Evolutionary conservation across 1,140 invertebrate species (phyloP).

Genomic region (Coelopa frigida): DNA sequence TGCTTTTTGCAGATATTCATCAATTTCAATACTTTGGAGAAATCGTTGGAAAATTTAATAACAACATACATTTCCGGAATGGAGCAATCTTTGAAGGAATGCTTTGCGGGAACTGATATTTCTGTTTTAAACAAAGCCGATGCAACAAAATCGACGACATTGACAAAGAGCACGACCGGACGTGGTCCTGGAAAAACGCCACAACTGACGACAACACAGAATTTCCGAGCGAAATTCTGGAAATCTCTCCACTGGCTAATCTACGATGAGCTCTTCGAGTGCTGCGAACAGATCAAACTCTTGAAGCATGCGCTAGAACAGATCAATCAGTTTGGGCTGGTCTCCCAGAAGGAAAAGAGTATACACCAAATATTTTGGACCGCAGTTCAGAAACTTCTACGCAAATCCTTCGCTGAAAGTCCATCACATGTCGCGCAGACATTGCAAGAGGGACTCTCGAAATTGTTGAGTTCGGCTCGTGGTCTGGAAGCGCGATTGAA

Average conservation of each 20-base stretch:
- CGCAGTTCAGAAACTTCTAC: conserved; percentile 27
- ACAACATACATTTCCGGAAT: conserved; percentile 38
- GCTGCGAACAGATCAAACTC: conserved; percentile 58
- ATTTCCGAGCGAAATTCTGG: conserved; percentile 69
- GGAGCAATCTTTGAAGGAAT: conserved; percentile 40
- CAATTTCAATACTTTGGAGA: conserved; percentile 39
- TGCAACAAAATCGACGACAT: conserved; percentile 14
- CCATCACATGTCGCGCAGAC: conserved; percentile 45
- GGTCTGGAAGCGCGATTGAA: conserved; percentile 35
- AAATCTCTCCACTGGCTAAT: conserved; percentile 69
- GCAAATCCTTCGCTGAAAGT: conserved; percentile 33
- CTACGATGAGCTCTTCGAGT: conserved; percentile 60
- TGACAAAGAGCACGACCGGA: conserved; percentile 14
- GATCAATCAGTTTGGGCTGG: conserved; percentile 33
- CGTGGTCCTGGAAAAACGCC: conserved; percentile 60
- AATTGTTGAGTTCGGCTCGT: conserved; percentile 35
- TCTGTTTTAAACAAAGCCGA: conserved; percentile 29
- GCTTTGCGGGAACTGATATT: conserved; percentile 42
- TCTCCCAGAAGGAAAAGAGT: conserved; percentile 24
- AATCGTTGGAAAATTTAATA: conserved; percentile 37
- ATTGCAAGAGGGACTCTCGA: conserved; percentile 49
- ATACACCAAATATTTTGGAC: conserved; percentile 37
- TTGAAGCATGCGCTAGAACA: conserved; percentile 38
- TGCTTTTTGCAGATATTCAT: conserved; percentile 31
- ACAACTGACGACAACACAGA: conserved; percentile 60